Conservation (phyloP, 2,888 invertebrate genomes). For the Norana najaformis region DNA sequence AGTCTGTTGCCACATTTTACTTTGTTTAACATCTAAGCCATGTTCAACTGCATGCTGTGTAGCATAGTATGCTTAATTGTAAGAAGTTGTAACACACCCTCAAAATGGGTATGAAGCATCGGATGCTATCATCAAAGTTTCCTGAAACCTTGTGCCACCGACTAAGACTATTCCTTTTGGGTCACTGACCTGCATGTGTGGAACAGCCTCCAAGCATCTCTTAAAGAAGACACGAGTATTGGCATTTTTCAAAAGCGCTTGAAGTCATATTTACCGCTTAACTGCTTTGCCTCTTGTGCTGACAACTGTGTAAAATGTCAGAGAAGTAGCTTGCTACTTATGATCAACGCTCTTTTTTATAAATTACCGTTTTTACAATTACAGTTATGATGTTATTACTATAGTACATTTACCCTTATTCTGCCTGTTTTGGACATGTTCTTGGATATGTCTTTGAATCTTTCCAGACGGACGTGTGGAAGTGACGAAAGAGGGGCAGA, state of each 20-base stretch:
- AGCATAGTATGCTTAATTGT: not conserved
- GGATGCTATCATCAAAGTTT: not conserved
- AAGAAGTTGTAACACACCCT: too few relatives aligned
- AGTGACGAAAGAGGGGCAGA: constrained; percentile 92
- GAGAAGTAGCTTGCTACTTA: not conserved
- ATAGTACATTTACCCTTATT: not conserved
- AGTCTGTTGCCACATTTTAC: too few relatives aligned
- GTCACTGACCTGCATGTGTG: not conserved
- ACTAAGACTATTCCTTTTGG: not conserved
- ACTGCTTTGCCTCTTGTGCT: too few relatives aligned
- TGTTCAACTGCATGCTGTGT: not conserved
- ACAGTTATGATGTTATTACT: not conserved
- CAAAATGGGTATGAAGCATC: not conserved
- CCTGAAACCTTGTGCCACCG: not conserved
- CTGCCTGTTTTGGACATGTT: not conserved
- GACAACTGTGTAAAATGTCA: too few relatives aligned
- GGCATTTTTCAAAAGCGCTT: not conserved
- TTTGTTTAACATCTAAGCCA: not conserved
- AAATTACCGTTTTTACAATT: not conserved
- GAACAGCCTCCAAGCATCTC: not conserved
- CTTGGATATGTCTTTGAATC: not conserved
- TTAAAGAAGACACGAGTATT: not conserved
- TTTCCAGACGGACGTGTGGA: constrained; percentile 91
- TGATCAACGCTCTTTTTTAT: not conserved
- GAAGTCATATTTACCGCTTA: not conserved